Percentiles rank a stretch among this genome's conserved stretches.
phyloP scores from a whole-genome alignment of 2,113 vertebrate species.

The Hippocampus comes region DNA sequence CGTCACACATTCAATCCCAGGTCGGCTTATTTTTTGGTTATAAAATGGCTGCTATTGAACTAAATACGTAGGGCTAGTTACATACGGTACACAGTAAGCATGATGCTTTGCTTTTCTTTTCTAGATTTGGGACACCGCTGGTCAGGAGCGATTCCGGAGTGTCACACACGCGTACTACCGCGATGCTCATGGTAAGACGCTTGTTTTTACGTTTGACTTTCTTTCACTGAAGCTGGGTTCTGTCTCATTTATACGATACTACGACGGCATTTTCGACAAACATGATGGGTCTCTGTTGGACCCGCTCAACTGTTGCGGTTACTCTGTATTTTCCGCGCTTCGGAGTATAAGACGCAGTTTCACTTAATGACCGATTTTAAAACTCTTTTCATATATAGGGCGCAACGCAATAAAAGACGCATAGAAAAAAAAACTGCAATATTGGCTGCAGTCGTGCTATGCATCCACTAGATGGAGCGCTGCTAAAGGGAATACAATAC shows the following conservation, averaged over 20 bases:
- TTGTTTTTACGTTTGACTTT: neutral
- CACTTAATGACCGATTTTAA: no score
- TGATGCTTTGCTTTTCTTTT: constrained; percentile 7
- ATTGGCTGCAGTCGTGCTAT: no score
- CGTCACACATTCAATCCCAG: no score
- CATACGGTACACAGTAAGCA: neutral
- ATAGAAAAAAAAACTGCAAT: no score
- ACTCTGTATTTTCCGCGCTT: neutral
- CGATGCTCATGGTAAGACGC: constrained; percentile 84
- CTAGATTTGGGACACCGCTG: constrained; percentile 90
- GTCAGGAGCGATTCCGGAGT: constrained; percentile 88
- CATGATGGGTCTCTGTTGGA: constrained; percentile 11
- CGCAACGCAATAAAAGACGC: no score
- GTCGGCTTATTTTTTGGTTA: no score
- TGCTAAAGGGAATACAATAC: no score
- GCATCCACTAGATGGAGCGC: no score
- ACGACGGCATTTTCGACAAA: neutral
- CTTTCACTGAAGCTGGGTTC: neutral
- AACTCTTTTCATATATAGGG: no score
- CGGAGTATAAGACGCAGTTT: no score
- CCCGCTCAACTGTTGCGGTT: constrained; percentile 1
- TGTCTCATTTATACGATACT: neutral
- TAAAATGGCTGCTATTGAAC: no score
- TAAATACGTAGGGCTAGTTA: no score
- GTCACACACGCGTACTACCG: constrained; percentile 94